These are phyloP conservation scores for Ibidorhyncha struthersii DNA, from an alignment of 2,113 vertebrate genomes.

Conservation along the genomic window DNA sequence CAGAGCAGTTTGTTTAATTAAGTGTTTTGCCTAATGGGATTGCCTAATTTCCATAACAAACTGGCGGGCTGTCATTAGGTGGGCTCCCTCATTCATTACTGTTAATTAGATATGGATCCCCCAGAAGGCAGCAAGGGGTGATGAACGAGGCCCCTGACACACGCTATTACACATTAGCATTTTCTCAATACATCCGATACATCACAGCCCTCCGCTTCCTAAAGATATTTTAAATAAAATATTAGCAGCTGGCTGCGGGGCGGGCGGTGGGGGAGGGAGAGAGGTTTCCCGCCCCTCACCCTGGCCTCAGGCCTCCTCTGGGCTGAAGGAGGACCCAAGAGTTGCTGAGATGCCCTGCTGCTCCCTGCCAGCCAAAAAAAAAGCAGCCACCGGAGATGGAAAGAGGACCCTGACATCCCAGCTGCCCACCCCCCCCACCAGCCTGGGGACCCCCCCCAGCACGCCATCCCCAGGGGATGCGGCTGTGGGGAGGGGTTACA, in stretches of 20 bases:
- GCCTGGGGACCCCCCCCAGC: not conserved
- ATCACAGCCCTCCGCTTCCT: conserved; percentile 63
- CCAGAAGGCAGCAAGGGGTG: conserved; percentile 73
- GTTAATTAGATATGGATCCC: conserved; percentile 85
- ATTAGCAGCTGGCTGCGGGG: conserved; percentile 51
- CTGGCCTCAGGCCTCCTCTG: not conserved
- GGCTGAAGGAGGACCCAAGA: not conserved
- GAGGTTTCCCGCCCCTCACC: not conserved
- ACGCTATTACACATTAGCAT: conserved; percentile 79
- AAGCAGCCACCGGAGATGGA: not conserved
- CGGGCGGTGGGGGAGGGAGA: not conserved
- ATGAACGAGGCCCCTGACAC: conserved; percentile 79
- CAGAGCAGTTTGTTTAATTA: conserved; percentile 76
- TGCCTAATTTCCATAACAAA: conserved; percentile 79
- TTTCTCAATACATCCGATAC: conserved; percentile 78
- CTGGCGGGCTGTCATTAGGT: conserved; percentile 72
- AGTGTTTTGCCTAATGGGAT: conserved; percentile 77
- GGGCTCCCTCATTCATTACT: conserved; percentile 77
- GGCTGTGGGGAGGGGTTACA: not conserved
- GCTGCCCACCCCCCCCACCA: not conserved
- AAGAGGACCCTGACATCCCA: not conserved
- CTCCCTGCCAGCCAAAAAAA: not conserved
- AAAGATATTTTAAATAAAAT: conserved; percentile 75
- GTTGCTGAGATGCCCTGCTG: not conserved
- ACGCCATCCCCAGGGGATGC: not conserved